These are phyloP conservation scores for Melanotaenia nigrans DNA, from an alignment of 2,797 vertebrate genomes.

Conservation along the genomic window DNA sequence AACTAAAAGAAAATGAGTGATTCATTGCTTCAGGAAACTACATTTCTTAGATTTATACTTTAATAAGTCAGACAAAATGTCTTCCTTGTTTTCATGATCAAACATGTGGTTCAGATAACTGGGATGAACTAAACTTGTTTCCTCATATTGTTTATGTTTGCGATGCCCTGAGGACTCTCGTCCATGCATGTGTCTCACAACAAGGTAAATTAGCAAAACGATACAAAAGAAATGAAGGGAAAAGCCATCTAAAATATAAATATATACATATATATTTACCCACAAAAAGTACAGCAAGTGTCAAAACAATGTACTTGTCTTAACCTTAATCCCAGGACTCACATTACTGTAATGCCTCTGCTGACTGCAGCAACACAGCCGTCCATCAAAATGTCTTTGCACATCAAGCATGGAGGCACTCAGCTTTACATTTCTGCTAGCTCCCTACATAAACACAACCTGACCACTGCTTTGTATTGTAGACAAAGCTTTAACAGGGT, in stretches of 20 bases:
- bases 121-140: not conserved
- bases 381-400: slow-evolving; percentile 40
- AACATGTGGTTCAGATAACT: not conserved
- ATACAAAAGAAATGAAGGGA: not conserved
- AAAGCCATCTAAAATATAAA: slow-evolving; percentile 40
- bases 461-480: slow-evolving; percentile 14
- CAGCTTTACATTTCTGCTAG: slow-evolving; percentile 8
- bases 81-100: not conserved
- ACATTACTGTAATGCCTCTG: slow-evolving; percentile 25
- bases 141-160: not conserved
- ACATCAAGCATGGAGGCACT: slow-evolving; percentile 21
- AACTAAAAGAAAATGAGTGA: not conserved
- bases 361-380: slow-evolving; percentile 18
- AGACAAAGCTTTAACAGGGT: slow-evolving; percentile 28
- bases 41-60: not conserved
- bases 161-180: not conserved
- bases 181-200: not conserved
- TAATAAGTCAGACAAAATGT: not conserved
- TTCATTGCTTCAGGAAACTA: not conserved
- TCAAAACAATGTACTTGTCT: slow-evolving; percentile 17
- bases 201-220: not conserved
- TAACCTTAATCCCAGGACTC: slow-evolving; percentile 43
- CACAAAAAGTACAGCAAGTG: slow-evolving; percentile 20
- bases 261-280: not conserved
- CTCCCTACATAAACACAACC: slow-evolving; percentile 12